phyloP scores from a whole-genome alignment of 2,888 invertebrate genomes.

The Anorthoa munda region DNA sequence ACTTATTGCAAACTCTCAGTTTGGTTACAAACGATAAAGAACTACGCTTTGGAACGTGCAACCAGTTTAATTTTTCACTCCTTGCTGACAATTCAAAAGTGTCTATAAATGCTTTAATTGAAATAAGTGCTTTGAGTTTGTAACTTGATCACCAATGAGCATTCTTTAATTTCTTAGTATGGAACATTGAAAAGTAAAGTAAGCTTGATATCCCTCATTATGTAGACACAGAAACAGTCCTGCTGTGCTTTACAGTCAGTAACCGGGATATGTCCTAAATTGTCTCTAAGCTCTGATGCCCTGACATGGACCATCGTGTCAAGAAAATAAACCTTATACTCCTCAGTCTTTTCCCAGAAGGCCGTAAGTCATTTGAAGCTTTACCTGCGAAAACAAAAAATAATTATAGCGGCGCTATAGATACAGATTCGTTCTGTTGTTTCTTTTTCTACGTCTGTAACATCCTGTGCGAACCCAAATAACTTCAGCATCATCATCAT shows the following conservation, averaged over 20 bases:
- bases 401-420: too few species aligned
- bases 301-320: background rate
- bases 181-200: background rate
- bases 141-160: too few species aligned
- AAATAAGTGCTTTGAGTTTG: too few species aligned
- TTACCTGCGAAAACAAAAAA: background rate
- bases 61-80: too few species aligned
- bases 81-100: too few species aligned
- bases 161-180: background rate
- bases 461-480: background rate
- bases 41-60: too few species aligned
- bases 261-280: too few species aligned
- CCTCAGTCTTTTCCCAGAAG: background rate
- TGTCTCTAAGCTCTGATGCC: too few species aligned
- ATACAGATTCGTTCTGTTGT: too few species aligned
- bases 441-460: background rate
- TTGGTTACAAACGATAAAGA: background rate
- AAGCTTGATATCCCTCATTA: too few species aligned
- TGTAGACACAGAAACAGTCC: background rate
- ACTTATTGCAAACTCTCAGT: background rate
- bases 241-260: background rate
- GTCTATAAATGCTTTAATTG: too few species aligned
- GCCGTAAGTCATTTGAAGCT: background rate
- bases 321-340: background rate
- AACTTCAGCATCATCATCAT: too few species aligned